Base-by-base conservation (phyloP, 2,888 invertebrate genomes). In the Mesochorus sp. region DNA sequence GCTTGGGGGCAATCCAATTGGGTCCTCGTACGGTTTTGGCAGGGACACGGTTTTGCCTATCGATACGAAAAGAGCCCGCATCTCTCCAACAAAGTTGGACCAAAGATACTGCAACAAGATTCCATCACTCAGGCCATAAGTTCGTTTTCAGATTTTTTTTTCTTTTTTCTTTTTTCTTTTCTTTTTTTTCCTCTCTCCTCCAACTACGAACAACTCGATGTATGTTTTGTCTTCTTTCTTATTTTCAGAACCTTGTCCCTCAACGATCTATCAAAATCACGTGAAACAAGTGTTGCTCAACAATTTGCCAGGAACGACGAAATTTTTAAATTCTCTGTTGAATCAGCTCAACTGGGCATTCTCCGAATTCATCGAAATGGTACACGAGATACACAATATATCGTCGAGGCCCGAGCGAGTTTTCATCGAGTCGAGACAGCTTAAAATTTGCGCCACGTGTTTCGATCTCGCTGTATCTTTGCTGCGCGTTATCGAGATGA, bases 271-370 rank as follows among this genome's bases (percentile, higher is more conserved):
- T 81, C 95, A 96, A 90, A 88, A 91, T 26, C 92, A 95, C 0
- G 93, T 97, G 44, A 93, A 92, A 39, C 92, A 94, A 8, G 93
- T 94, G 61, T 88, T 97, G 31, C 81, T 91, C 0, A 91, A 92
- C 1, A 94, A 96, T 85, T 93, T 94, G 4, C 93, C 94, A 31
- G 92, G 93, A 17, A 94, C 96, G 0, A 94, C 94, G 0, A 91
- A 93, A 0, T 96, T 95, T 86, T 91, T 97, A 8, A 96, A 96
- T 90, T 96, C 96, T 0, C 91, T 97, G 21, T 92, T 97, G 3
- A 96, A 95, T 86, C 96, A 97, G 85, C 92, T 97, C 3, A 97
- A 97, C 91, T 97, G 97, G 97, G 95, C 96, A 0, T 97, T 97
- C 88, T 97, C 97, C 0, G 97, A 97, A 87, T 97, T 97, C 86